Evolutionary conservation across 1,140 invertebrate genomes (phyloP), one percentile per base, ranked within the genome.

Genomic region (Dermatophagoides farinae): DNA sequence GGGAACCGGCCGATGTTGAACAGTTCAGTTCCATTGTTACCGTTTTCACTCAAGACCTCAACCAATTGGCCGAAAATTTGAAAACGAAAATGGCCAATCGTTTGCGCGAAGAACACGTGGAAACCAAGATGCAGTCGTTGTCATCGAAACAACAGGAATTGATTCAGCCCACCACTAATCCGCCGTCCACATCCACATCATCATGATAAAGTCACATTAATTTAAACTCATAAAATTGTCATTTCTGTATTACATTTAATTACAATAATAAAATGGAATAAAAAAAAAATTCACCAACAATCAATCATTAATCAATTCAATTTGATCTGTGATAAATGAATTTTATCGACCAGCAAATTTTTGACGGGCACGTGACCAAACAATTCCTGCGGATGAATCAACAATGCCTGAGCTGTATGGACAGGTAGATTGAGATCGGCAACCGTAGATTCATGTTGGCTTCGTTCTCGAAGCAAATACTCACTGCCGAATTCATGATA

Each of bases 401-500:
- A 23, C 23, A 55, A 23, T 14, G 14, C 14, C 31, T 14, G 31
- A 4, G 53, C 53, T 6, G 5, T 23, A 25, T 55, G 6, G 10
- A 5, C 25, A 16, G 14, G 4, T 14, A 55, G 23, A 11, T 39
- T 44, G 2, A 55, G 23, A 39, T 55, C 53, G n/a, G 12, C 14
- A 39, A 55, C 39, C 1, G 6, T 12, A 1, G 53, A 65, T 58
- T 74, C 72, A 66, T 65, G 68, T 44, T 66, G 68, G 16, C 67
- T 68, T 59, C 66, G 71, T 64, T 75, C 73, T 65, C 72, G 64
- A 18, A 74, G 49, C n/a, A 75, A 63, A 61, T 68, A 72, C 54
- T 70, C 66, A 18, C 67, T 70, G 5, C 67, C 67, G 25, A 72
- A 69, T 68, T 92, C 84, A 69, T 88, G 84, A 71, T 90, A 89